Evolutionary conservation across 2,888 invertebrate genomes (phyloP), one percentile per base, ranked within the genome.

Genomic region (Cyaniris semiargus): DNA sequence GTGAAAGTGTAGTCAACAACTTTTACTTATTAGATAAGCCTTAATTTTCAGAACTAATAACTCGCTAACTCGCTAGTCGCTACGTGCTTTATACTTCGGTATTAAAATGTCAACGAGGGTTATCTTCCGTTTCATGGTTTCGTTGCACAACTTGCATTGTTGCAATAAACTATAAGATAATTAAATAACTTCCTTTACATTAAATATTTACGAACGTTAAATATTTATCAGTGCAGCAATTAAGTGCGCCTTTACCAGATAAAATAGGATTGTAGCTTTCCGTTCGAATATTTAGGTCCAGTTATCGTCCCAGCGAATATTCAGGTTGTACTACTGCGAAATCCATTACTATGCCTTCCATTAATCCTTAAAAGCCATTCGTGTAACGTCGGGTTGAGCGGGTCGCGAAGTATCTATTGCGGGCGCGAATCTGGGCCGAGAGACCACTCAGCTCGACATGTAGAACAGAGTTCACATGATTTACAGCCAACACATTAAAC

Each of bases 401-500:
- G n/a, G 44, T 66, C 10, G 66, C 76, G 23, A 66, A 31, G 31
- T 53, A 53, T 48, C 21, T 70, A 70, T 27, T 76, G 31, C 56
- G 56, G 34, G 21, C 70, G 70, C 27, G 34, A 31, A 76, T 76
- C 76, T 76, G 70, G 76, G 56, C 56, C 70, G 76, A 70, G 76
- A 70, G 34, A 76, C 70, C 70, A 53, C 70, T 70, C 56, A 10
- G 27, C 70, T 56, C 48, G 38, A 48, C 76, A 76, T 53, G 76
- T 76, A 53, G 56, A 70, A 70, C 70, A 48, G 71, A 71, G 71
- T 71, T 71, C 71, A 71, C 34, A 21, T 71, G 71, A 71, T 71
- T 71, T 38, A 71, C 21, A 21, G 38, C 38, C n/a, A n/a, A 71
- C 71, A 71, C 78, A 78, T 78, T 71, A 34, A 34, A 71, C 71